Evolutionary conservation across 2,113 vertebrate genomes (phyloP).

Genomic region (Pelobates fuscus): DNA sequence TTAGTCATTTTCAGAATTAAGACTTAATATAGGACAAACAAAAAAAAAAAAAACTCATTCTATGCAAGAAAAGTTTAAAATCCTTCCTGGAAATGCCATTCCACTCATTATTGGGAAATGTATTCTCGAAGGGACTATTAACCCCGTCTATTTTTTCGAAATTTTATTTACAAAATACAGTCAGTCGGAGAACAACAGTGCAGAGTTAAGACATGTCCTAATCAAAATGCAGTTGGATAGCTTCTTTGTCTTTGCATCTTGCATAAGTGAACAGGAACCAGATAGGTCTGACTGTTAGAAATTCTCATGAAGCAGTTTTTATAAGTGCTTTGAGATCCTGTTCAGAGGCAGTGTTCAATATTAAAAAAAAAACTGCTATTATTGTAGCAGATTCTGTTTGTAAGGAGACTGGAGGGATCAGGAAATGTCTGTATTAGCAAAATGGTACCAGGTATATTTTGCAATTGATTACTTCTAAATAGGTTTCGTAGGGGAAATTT

Average conservation of each 20-base stretch:
- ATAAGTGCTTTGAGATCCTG: conserved; percentile 48
- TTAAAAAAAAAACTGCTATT: conserved; percentile 32
- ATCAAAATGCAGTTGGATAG: conserved; percentile 34
- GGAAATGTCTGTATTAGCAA: conserved; percentile 41
- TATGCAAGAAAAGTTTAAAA: conserved; percentile 68
- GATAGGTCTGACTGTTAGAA: conserved; percentile 36
- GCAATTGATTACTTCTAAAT: conserved; percentile 31
- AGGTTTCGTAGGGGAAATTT: neutral
- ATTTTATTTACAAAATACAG: conserved; percentile 69
- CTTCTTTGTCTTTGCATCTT: conserved; percentile 41
- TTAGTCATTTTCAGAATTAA: conserved; percentile 73
- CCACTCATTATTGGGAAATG: conserved; percentile 75
- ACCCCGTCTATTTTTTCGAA: conserved; percentile 52
- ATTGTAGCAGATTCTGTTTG: conserved; percentile 28
- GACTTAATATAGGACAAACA: conserved; percentile 66
- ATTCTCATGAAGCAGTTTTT: conserved; percentile 48
- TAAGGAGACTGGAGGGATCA: conserved; percentile 32
- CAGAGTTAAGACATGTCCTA: conserved; percentile 33
- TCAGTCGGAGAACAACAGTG: conserved; percentile 64
- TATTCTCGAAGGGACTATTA: conserved; percentile 66
- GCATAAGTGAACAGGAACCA: conserved; percentile 24
- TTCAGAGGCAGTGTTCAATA: conserved; percentile 32
- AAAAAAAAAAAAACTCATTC: conserved; percentile 72
- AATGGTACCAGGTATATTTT: conserved; percentile 33
- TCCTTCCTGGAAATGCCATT: conserved; percentile 75